phyloP scores from a whole-genome alignment of 53 echinoderm and acorn worm genomes.

The Stichopus horrens region DNA sequence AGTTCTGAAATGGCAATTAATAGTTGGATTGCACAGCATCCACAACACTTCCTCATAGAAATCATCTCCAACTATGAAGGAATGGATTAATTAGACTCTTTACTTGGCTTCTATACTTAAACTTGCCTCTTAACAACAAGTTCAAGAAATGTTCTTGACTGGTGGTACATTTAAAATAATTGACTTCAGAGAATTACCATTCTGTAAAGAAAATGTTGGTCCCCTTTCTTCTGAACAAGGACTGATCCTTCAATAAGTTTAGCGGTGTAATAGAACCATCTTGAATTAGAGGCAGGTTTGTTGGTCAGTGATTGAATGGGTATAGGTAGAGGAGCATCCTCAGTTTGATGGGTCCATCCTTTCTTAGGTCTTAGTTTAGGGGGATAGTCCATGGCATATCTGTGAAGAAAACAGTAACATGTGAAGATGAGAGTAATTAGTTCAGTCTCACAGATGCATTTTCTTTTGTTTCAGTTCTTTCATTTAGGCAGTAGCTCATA shows the following conservation, averaged over 20 bases:
- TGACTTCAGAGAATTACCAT: slow-evolving; percentile 65
- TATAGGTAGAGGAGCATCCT: slow-evolving; percentile 82
- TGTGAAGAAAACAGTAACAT: background rate
- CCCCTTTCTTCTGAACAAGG: slow-evolving; percentile 76
- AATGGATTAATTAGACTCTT: background rate
- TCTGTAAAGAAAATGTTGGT: slow-evolving; percentile 76
- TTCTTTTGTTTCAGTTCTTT: too few relatives aligned
- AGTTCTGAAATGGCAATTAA: too few relatives aligned
- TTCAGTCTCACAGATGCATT: background rate
- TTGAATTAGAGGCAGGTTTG: slow-evolving; percentile 71
- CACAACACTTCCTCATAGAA: too few relatives aligned
- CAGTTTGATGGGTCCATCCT: slow-evolving; percentile 61
- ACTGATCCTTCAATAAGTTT: slow-evolving; percentile 66
- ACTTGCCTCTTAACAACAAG: too few relatives aligned
- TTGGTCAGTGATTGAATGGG: slow-evolving; percentile 84
- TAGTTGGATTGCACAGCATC: too few relatives aligned
- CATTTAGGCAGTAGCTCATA: too few relatives aligned
- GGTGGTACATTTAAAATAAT: too few relatives aligned
- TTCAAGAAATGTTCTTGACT: too few relatives aligned
- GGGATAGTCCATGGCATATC: slow-evolving; percentile 30
- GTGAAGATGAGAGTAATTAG: background rate
- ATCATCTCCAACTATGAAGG: background rate
- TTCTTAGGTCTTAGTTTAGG: slow-evolving; percentile 56
- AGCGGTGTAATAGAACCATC: slow-evolving; percentile 91
- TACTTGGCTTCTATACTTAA: too few relatives aligned